Conservation (phyloP, 2,113 vertebrate genomes). For the Percina caprodes region DNA sequence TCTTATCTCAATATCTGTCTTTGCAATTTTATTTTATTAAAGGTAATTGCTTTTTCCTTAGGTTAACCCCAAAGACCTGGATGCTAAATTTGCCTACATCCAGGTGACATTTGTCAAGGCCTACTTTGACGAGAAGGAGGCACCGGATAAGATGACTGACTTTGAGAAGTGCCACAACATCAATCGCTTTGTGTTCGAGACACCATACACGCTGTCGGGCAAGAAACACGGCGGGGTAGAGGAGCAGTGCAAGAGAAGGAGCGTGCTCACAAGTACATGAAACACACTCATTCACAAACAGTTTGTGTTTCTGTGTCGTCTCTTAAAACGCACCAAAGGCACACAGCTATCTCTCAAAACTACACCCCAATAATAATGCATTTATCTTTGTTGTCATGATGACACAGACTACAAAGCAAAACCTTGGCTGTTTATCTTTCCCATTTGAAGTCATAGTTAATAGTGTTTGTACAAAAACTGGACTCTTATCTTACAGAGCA, state of each 20-base stretch:
- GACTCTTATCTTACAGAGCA: neutral
- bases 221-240: constrained; percentile 97
- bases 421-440: neutral
- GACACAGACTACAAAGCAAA: neutral
- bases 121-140: constrained; percentile 95
- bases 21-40: neutral
- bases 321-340: neutral
- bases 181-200: constrained; percentile 94
- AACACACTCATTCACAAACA: neutral
- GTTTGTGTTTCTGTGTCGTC: no score
- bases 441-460: neutral
- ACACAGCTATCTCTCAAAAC: no score
- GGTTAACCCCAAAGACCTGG: constrained; percentile 95
- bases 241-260: constrained; percentile 96
- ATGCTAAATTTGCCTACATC: constrained; percentile 92
- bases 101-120: constrained; percentile 98
- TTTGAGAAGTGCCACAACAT: constrained; percentile 98
- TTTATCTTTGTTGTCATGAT: neutral
- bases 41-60: constrained; percentile 56
- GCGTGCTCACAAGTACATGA: constrained; percentile 90
- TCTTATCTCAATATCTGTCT: neutral
- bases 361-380: neutral
- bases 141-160: constrained; percentile 90
- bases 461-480: neutral
- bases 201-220: constrained; percentile 94